phyloP scores from a whole-genome alignment of 2,113 vertebrate genomes.

The Phaethon lepturus region DNA sequence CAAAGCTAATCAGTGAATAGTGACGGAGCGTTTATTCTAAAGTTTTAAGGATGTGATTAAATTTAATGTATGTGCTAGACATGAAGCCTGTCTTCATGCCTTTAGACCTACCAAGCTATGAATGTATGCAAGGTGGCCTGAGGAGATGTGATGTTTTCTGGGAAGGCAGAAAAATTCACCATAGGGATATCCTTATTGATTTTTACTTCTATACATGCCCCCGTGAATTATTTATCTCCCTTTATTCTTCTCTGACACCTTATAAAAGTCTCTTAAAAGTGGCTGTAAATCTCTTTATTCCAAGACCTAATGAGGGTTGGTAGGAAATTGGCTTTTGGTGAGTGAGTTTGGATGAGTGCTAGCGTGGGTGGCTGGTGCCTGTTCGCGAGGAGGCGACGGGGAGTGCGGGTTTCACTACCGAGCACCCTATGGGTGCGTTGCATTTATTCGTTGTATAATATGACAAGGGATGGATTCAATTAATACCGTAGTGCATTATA shows the following conservation, averaged over 20 bases:
- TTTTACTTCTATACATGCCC: background rate
- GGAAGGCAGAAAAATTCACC: background rate
- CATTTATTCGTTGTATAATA: background rate
- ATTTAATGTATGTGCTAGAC: background rate
- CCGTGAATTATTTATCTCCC: slow-evolving; percentile 48
- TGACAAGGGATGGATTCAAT: background rate
- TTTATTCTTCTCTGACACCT: background rate
- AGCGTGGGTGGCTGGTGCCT: accelerated
- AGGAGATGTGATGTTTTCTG: background rate
- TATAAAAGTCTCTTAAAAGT: background rate
- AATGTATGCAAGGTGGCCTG: background rate
- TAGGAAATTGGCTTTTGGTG: background rate
- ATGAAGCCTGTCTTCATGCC: background rate
- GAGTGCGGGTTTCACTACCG: background rate
- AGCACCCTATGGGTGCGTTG: background rate
- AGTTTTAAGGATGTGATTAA: background rate
- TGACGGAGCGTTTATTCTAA: background rate
- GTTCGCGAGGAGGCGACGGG: background rate
- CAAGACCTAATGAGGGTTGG: background rate
- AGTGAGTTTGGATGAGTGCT: background rate
- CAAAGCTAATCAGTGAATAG: background rate
- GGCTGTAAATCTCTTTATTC: background rate
- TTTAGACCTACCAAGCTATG: background rate
- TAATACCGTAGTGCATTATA: background rate
- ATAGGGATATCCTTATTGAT: background rate